These are phyloP conservation scores for Beaufortia kweichowensis DNA, from an alignment of 2,113 vertebrate species.

Conservation along the genomic window DNA sequence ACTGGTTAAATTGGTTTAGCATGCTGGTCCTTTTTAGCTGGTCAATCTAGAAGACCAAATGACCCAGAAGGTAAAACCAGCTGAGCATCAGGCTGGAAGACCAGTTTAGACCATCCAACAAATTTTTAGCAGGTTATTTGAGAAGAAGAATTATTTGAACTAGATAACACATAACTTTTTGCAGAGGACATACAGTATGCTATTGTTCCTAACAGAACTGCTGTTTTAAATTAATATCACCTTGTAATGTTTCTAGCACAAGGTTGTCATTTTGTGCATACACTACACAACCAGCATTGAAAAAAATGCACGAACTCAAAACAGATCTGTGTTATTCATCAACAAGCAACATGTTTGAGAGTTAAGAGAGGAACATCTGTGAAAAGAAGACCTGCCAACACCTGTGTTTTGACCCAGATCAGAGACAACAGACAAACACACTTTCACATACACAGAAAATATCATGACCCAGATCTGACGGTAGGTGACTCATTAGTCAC, in stretches of 20 bases:
- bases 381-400: background rate
- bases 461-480: constrained; percentile 33
- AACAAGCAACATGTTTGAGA: constrained; percentile 12
- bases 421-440: background rate
- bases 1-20: no score
- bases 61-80: no score
- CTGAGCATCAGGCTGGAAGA: no score
- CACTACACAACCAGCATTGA: background rate
- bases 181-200: no score
- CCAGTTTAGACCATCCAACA: no score
- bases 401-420: background rate
- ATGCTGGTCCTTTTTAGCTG: no score
- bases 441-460: constrained; percentile 2
- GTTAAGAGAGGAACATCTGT: background rate
- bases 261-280: background rate
- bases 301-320: background rate
- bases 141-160: no score
- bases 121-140: no score
- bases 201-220: no score
- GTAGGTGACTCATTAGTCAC: background rate
- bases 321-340: constrained; percentile 3
- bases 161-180: no score
- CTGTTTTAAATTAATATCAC: no score
- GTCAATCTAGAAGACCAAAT: no score
- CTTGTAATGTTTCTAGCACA: background rate